Evolutionary conservation across 1,140 invertebrate genomes (phyloP), one percentile per base, ranked within the genome.

Genomic region (Wiebesia pumilae): DNA sequence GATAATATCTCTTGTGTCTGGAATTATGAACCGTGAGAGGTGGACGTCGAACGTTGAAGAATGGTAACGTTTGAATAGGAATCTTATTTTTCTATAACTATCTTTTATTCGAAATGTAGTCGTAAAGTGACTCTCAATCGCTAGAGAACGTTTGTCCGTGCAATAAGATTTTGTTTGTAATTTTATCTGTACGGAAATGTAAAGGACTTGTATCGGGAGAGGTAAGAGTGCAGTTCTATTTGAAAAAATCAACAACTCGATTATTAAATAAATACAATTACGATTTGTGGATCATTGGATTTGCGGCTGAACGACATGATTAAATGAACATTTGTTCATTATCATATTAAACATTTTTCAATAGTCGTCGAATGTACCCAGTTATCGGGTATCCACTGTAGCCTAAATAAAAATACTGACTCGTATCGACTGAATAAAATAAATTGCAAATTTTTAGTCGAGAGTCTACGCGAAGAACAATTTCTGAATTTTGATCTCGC

Each of bases 71-170:
- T 43, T 73, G 69, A 73, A 73, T 73, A 73, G 69, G 40, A 35
- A 79, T 79, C 77, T 14, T 4, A 77, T 77, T 77, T 77, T 77
- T 79, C 47, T 79, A 79, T 62, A 79, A 79, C 43, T 16, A 77
- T 73, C 69, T 73, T 77, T 77, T 77, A 77, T 77, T 77, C 40
- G 43, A 77, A 75, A 47, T 24, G 51, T 38, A 35, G 47, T 58
- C 77, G 51, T 79, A 79, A 79, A 79, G 6, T 30, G 27, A n/a
- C 27, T 51, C 27, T 33, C 75, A 51, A 30, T 77, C 33, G 43
- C 27, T 54, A 19, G 7, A 54, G 9, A 54, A 54, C 10, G 19
- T 27, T 62, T 62, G 27, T 27, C n/a, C 58, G 2, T 21, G 38
- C 24, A 71, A 71, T 40, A 38, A 71, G 7, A 38, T 71, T 71